Conservation (phyloP, 2,113 vertebrate genomes). For the Artemisiospiza belli region DNA sequence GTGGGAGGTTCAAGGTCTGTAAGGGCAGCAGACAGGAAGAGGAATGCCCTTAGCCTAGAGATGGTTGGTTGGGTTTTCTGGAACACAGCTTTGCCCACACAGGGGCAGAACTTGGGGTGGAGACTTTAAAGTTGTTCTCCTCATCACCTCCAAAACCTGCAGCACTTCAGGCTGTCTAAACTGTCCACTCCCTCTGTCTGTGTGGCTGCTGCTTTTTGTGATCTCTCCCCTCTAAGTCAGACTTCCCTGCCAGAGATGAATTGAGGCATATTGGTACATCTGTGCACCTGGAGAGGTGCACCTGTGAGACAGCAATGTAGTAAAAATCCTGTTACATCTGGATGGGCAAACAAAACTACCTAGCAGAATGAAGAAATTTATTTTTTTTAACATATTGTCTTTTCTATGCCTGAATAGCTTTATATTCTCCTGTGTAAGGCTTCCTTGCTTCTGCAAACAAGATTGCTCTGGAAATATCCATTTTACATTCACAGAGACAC, state of each 20-base stretch:
- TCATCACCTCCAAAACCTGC: background rate
- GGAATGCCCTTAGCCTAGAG: background rate
- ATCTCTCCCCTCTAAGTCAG: background rate
- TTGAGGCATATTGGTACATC: background rate
- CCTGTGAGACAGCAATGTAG: background rate
- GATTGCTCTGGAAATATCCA: background rate
- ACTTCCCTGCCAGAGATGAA: background rate
- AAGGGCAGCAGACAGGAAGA: background rate
- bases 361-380: background rate
- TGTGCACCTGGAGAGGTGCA: background rate
- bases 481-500: background rate
- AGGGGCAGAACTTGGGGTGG: background rate
- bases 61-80: background rate
- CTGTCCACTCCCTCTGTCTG: rapidly evolving
- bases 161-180: background rate
- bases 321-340: background rate
- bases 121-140: background rate
- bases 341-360: background rate
- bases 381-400: background rate
- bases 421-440: background rate
- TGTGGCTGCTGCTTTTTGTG: background rate
- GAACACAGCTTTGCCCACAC: background rate
- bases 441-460: background rate
- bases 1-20: background rate
- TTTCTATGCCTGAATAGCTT: background rate